These are phyloP conservation scores for Otus scops DNA, from an alignment of 2,797 vertebrate genomes.

Conservation along the genomic window DNA sequence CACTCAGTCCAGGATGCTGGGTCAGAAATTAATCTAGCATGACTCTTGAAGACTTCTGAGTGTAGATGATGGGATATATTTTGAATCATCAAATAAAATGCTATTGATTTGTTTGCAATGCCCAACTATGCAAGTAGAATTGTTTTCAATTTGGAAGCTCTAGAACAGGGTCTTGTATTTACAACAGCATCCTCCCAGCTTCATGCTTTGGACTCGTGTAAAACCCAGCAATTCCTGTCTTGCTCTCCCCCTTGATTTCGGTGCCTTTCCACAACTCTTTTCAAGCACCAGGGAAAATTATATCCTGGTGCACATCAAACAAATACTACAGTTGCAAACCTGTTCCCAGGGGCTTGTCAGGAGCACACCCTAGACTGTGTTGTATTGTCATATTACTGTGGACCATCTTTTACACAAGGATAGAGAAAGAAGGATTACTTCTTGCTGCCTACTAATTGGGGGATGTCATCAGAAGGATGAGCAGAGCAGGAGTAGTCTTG, in stretches of 20 bases:
- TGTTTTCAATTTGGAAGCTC: not conserved
- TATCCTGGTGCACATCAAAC: not conserved
- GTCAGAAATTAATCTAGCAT: not conserved
- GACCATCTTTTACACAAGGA: not conserved
- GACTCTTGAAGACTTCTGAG: not conserved
- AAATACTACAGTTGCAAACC: not conserved
- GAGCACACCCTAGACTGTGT: not conserved
- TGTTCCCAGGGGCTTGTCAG: not conserved
- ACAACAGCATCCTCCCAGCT: not conserved
- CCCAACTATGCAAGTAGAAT: accelerated
- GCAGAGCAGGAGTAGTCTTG: not conserved
- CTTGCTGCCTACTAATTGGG: not conserved
- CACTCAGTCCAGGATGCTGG: not conserved
- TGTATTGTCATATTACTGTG: not conserved
- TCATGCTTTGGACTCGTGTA: not conserved
- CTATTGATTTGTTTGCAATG: not conserved
- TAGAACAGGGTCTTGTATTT: not conserved
- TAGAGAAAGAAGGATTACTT: not conserved
- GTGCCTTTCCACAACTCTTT: not conserved
- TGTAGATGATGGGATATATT: not conserved
- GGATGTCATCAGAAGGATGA: not conserved
- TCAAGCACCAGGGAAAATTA: not conserved
- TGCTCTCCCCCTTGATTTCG: not conserved
- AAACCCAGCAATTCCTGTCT: not conserved
- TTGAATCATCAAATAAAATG: not conserved